Base-by-base conservation (phyloP, 1,140 invertebrate genomes). In the Arion vulgaris region DNA sequence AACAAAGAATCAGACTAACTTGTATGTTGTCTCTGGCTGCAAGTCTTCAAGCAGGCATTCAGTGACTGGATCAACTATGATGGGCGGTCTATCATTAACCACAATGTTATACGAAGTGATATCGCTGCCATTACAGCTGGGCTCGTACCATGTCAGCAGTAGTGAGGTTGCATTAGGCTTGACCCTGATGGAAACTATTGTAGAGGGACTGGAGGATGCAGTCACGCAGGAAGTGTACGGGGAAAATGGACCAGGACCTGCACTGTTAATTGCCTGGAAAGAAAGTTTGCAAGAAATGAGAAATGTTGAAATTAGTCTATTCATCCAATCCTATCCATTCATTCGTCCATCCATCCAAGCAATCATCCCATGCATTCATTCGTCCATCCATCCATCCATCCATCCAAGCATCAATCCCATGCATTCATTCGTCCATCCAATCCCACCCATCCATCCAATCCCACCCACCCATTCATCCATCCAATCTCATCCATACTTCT, bases 41-140 rank as follows among this genome's bases (percentile, higher is more conserved):
- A 95, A 91, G 76, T 93, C 92, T 49, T 93, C 92, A 66, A 95
- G 86, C 0, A 81, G 84, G 83, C 91, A 88, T 80, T 91, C 91
- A 32, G 87, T 85, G 5, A 89, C 86, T 45, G 88, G 87, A 76
- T 87, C 86, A 51, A 90, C 83, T 32, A 84, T 79, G 28, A 89
- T 86, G 69, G 88, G 75, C 68, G 87, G 87, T 83, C 93, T 92
- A 78, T 96, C 95, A 36, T 94, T 94, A 34, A 95, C 87, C 82
- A 96, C 95, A 68, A 97, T 94, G 81, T 95, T 95, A 89, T 97
- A 97, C 79, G 95, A 93, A 26, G 94, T 92, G 83, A 98, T 95
- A 19, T 94, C 93, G 85, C 89, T 90, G 39, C 92, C 92, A 91
- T 98, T 95, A 72, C 91, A 91, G 51, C 93, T 90, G 5, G 96